Percentiles rank a stretch among this genome's conserved stretches.
phyloP scores from a whole-genome alignment of 1,140 invertebrate species.

The Penaeus chinensis region DNA sequence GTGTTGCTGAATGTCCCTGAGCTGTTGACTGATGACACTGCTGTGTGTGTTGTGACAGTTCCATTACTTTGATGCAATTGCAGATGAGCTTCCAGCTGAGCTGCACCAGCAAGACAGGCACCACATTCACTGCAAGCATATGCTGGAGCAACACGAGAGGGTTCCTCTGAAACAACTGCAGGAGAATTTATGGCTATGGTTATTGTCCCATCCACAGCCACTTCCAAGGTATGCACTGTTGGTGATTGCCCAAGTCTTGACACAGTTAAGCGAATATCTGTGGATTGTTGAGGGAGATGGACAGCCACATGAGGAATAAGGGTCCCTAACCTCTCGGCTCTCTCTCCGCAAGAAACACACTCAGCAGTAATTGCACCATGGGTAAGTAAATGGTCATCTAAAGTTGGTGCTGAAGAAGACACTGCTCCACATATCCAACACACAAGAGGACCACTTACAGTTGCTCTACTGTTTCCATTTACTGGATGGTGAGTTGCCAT shows the following conservation, averaged over 20 bases:
- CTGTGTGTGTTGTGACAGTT: neutral
- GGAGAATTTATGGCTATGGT: neutral
- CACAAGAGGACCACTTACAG: neutral
- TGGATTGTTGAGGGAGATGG: slow-evolving; percentile 34
- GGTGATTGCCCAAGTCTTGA: slow-evolving; percentile 30
- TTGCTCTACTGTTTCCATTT: neutral
- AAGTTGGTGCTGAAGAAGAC: slow-evolving; percentile 14
- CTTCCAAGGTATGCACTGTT: slow-evolving; percentile 33
- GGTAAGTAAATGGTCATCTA: slow-evolving; percentile 50
- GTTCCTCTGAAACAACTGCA: neutral
- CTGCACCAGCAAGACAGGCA: slow-evolving; percentile 40
- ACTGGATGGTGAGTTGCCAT: slow-evolving; percentile 49
- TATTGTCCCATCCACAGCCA: slow-evolving; percentile 40
- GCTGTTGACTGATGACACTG: neutral
- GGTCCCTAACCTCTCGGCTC: slow-evolving; percentile 3
- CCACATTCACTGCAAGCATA: slow-evolving; percentile 61
- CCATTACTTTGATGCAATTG: slow-evolving; percentile 33
- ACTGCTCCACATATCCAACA: slow-evolving; percentile 54
- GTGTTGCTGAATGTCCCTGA: slow-evolving; percentile 3
- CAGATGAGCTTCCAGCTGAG: slow-evolving; percentile 58
- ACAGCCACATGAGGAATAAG: slow-evolving; percentile 38
- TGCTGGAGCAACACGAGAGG: slow-evolving; percentile 27
- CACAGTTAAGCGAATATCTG: slow-evolving; percentile 42
- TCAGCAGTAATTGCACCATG: slow-evolving; percentile 46
- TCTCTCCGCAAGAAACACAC: slow-evolving; percentile 51